Evolutionary conservation across 2,888 invertebrate genomes (phyloP).

Genomic region (Neria commutata): DNA sequence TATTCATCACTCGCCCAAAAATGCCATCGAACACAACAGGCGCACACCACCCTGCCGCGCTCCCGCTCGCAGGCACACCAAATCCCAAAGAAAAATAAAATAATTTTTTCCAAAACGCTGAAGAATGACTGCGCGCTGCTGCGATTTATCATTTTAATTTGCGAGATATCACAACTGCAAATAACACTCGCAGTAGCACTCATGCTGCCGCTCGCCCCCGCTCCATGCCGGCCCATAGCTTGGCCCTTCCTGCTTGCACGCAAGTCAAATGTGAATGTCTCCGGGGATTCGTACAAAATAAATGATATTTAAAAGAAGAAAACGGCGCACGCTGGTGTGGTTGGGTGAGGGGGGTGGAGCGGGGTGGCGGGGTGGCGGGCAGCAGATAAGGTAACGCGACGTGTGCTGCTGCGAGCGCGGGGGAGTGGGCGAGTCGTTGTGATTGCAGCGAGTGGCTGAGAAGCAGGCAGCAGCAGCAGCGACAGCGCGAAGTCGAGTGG

Average conservation of each 20-base stretch:
- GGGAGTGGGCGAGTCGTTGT: neutral
- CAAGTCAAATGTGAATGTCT: slow-evolving; percentile 17
- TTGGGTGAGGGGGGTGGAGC: no score
- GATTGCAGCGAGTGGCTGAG: slow-evolving; percentile 5
- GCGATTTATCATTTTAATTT: slow-evolving; percentile 35
- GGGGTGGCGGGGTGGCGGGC: slow-evolving; percentile 4
- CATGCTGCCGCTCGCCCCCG: no score
- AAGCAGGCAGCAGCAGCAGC: neutral
- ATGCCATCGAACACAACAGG: neutral
- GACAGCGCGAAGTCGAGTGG: neutral
- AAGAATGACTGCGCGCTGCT: no score
- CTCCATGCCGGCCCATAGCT: no score
- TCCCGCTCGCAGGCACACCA: neutral
- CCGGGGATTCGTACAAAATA: slow-evolving; percentile 25
- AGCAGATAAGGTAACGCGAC: slow-evolving; percentile 9
- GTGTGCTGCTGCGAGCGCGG: neutral
- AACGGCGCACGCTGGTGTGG: slow-evolving; percentile 32
- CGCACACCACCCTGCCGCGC: neutral
- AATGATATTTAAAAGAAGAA: slow-evolving; percentile 18
- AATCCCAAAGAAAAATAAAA: neutral
- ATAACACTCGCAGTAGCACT: no score
- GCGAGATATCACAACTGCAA: slow-evolving; percentile 27
- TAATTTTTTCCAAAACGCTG: neutral
- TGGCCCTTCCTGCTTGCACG: no score
- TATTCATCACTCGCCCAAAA: slow-evolving; percentile 3